Conservation (phyloP, 2,797 vertebrate genomes). For the Cephalopachus bancanus region DNA sequence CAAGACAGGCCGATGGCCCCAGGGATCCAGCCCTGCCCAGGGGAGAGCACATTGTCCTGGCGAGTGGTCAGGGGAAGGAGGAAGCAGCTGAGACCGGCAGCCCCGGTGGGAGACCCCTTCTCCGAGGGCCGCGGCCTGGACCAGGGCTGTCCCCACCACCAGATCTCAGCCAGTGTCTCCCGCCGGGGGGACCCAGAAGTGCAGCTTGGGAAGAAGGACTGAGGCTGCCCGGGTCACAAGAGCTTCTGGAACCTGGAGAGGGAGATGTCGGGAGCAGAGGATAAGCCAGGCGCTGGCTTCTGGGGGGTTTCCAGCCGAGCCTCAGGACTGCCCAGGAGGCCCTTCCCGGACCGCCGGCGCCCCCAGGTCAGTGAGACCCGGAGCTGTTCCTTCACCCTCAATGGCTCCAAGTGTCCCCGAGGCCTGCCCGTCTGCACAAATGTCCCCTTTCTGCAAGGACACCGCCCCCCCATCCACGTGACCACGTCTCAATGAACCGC, state of each 20-base stretch:
- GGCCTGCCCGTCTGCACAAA: not conserved
- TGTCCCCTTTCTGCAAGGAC: not conserved
- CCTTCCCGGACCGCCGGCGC: not conserved
- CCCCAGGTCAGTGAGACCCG: not conserved
- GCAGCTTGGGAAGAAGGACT: slow-evolving; percentile 12
- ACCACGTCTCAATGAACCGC: not conserved
- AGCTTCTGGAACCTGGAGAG: slow-evolving; percentile 52
- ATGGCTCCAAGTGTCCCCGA: not conserved
- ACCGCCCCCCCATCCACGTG: not conserved
- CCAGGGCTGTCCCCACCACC: not conserved
- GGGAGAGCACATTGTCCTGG: not conserved
- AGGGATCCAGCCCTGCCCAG: not conserved
- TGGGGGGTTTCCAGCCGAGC: not conserved
- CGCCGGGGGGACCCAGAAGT: not conserved
- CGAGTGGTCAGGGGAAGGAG: not conserved
- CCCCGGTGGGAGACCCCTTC: not conserved
- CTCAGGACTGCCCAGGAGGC: not conserved
- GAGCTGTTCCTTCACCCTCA: not conserved
- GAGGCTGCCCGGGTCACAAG: not conserved
- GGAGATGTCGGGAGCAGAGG: not conserved
- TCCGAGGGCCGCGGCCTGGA: not conserved
- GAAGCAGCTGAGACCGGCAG: not conserved
- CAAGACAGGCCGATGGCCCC: not conserved
- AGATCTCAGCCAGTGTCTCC: too few species aligned
- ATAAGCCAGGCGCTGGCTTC: not conserved